Evolutionary conservation across 2,888 invertebrate species (phyloP), one percentile per base, ranked within the genome.

Genomic region (Iselma pallidipennis): DNA sequence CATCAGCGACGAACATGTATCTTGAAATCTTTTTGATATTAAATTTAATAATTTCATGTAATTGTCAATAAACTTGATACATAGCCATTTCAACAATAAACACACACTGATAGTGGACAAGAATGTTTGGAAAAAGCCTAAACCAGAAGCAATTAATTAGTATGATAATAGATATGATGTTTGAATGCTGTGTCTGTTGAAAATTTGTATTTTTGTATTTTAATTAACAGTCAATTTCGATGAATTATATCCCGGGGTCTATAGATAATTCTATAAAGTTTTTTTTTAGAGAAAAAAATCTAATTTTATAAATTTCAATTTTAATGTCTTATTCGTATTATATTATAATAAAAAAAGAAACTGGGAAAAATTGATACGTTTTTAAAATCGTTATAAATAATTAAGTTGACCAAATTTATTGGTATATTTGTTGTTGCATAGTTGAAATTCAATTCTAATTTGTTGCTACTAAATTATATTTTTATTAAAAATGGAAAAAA

Each of bases 101-200:
- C 1, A 37, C 4, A 9, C 1, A 37, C 5, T 37, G 37, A 16
- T 9, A 16, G 5, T 16, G 37, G 37, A 14, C 10, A 37, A 14
- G n/a, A 33, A 33, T 10, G 14, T 33, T 45, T 45, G n/a, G n/a
- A n/a, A 23, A 45, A 45, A 23, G 45, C 21, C 21, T n/a, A 45
- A 28, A 49, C 12, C 53, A 31, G 28, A 28, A 25, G 25, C 37
- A 26, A 48, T 54, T 59, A 54, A 59, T 59, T 59, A 59, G 19
- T 55, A 51, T 55, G 51, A 31, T 59, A 59, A 55, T 59, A 50
- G 59, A 19, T 1, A 12, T 10, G 2, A 6, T 5, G 14, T 16
- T 25, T 25, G 25, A 25, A 4, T 6, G 19, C 33, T 45, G 37
- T 7, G 7, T 14, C 29, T 33, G 14, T 54, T 31, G 51, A 31